Percentiles rank a stretch among this genome's conserved stretches.
phyloP scores from a whole-genome alignment of 2,888 invertebrate species.

The Trisateles emortualis region DNA sequence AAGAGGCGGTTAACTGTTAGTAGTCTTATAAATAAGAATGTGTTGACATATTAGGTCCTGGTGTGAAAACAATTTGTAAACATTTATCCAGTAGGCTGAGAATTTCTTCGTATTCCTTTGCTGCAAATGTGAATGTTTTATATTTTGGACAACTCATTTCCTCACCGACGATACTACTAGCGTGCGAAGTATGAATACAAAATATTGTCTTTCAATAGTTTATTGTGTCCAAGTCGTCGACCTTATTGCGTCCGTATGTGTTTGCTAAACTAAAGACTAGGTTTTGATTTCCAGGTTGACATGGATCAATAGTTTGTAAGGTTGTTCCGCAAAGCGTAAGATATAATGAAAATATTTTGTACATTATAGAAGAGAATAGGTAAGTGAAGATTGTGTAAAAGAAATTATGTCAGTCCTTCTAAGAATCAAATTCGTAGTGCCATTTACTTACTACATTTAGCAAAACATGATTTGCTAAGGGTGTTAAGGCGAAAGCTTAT shows the following conservation, averaged over 20 bases:
- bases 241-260: constrained; percentile 17
- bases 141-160: background rate
- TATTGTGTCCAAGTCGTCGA: constrained; percentile 26
- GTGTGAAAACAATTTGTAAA: background rate
- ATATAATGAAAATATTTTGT: too few species aligned
- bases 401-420: too few species aligned
- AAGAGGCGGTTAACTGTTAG: background rate
- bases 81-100: too few species aligned
- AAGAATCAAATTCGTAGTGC: too few species aligned
- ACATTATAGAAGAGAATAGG: constrained; percentile 2
- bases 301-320: constrained; percentile 25
- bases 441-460: too few species aligned
- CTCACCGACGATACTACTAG: background rate
- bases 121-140: background rate
- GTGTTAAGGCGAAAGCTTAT: too few species aligned
- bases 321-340: constrained; percentile 7
- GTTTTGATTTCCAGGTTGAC: constrained; percentile 24
- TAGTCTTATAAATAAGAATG: background rate
- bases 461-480: too few species aligned
- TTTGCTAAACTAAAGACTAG: constrained; percentile 20
- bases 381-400: too few species aligned
- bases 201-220: constrained; percentile 25
- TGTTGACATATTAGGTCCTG: background rate
- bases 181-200: constrained; percentile 4
- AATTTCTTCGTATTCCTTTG: background rate